These are phyloP conservation scores for Nipponacmea schrenckii DNA, from an alignment of 2,888 invertebrate species.

Conservation along the genomic window DNA sequence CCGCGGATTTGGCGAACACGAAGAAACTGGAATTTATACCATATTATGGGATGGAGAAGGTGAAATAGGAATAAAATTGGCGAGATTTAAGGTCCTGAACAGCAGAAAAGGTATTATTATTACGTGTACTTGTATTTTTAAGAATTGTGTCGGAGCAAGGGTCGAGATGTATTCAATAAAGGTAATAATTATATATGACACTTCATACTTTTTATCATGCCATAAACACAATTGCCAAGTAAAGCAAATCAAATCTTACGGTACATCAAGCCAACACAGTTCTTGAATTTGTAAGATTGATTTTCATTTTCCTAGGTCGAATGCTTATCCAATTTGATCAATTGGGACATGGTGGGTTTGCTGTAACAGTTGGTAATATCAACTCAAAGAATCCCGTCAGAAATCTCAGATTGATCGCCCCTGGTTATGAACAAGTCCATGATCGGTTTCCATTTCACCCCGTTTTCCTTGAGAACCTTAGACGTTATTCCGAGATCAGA, in stretches of 20 bases:
- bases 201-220: no score
- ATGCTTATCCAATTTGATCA: conserved; percentile 41
- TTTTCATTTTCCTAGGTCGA: conserved; percentile 32
- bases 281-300: no score
- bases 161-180: no score
- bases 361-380: conserved; percentile 39
- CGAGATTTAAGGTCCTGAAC: conserved; percentile 29
- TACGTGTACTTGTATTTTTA: not conserved
- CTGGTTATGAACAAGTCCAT: conserved; percentile 47
- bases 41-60: conserved; percentile 51
- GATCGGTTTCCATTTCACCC: conserved; percentile 50
- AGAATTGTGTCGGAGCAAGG: no score
- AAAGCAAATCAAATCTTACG: no score
- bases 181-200: no score
- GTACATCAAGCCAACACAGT: no score
- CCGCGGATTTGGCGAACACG: conserved; percentile 30
- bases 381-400: conserved; percentile 46
- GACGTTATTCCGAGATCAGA: conserved; percentile 43
- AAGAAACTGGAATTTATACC: conserved; percentile 42
- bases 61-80: conserved; percentile 35
- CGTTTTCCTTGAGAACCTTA: conserved; percentile 42
- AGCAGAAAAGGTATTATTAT: conserved; percentile 43
- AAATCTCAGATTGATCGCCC: conserved; percentile 45
- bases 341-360: conserved; percentile 36
- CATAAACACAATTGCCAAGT: no score